Evolutionary conservation across 2,797 vertebrate genomes (phyloP), one percentile per base, ranked within the genome.

Genomic region (Thunnus albacares): DNA sequence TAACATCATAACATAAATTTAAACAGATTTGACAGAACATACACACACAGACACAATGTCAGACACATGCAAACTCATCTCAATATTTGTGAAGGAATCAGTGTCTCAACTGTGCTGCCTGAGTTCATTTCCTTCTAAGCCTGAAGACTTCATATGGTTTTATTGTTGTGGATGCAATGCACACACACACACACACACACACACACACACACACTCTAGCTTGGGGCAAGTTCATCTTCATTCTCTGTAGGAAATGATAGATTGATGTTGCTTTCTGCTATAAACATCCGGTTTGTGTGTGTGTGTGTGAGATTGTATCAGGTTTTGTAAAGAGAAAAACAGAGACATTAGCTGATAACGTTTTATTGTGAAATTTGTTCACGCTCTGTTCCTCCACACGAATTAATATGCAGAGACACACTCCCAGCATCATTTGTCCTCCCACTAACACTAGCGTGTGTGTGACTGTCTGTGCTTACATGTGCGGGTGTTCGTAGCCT

Each of bases 341-440:
- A 58, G 60, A 79, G 55, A 69, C 69, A 73, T 66, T 71, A 62
- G 30, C 51, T 64, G 56, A 65, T 68, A 53, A 51, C 18, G 15
- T 59, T 75, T 75, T 61, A 69, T 77, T 78, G 55, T 65, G n/a
- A 63, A 58, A 59, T 66, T 14, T 83, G 55, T 75, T 73, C 60
- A 47, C 22, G 66, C 64, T 82, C 51, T 71, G 73, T 60, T 72
- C 47, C 22, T 62, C 41, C 30, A 62, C 60, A 60, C 57, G 18
- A 64, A 73, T 88, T 33, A 81, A 80, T 78, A 89, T 89, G 78
- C 71, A 81, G 28, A 72, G 58, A 69, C 76, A 86, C 61, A 58
- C 74, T 57, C n/a, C 22, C 14, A 66, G 47, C 24, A 33, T 57
- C 61, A 63, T 77, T 83, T 72, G 47, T 75, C 72, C 77, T 76